phyloP scores from a whole-genome alignment of 2,888 invertebrate genomes.

The Dynastes maya region DNA sequence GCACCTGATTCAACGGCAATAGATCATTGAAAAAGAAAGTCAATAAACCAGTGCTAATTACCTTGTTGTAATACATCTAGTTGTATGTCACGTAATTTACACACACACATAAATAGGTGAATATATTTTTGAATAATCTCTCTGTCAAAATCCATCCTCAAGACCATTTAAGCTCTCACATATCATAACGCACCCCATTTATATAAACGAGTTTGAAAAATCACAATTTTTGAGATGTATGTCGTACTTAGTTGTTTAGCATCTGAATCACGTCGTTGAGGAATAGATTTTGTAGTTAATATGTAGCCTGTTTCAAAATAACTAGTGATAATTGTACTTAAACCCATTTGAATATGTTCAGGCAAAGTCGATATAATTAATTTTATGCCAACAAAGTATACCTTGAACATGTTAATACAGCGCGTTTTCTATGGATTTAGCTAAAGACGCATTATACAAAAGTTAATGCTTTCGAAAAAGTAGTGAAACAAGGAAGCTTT shows the following conservation, averaged over 20 bases:
- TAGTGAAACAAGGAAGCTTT: too few relatives aligned
- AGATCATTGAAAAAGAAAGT: slow-evolving; percentile 6
- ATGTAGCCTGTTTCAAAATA: too few relatives aligned
- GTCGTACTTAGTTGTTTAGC: neutral
- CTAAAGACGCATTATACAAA: too few relatives aligned
- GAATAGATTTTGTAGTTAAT: slow-evolving; percentile 10
- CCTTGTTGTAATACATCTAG: neutral
- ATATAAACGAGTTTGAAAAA: neutral
- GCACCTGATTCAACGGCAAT: slow-evolving; percentile 19
- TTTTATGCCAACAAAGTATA: too few relatives aligned
- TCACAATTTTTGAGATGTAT: slow-evolving; percentile 29
- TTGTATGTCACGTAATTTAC: slow-evolving; percentile 1
- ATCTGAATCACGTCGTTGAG: slow-evolving; percentile 5
- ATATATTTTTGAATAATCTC: slow-evolving; percentile 25
- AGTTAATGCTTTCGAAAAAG: too few relatives aligned
- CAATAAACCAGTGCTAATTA: slow-evolving; percentile 23
- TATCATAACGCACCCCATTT: slow-evolving; percentile 33
- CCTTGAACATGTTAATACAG: too few relatives aligned
- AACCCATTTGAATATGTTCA: too few relatives aligned
- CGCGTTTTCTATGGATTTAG: too few relatives aligned
- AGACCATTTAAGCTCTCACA: slow-evolving; percentile 10
- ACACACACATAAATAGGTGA: slow-evolving; percentile 5
- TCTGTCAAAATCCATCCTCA: slow-evolving; percentile 28
- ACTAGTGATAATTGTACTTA: too few relatives aligned
- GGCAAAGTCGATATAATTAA: too few relatives aligned